phyloP scores from a whole-genome alignment of 2,113 vertebrate genomes.

The Rutilus rutilus region DNA sequence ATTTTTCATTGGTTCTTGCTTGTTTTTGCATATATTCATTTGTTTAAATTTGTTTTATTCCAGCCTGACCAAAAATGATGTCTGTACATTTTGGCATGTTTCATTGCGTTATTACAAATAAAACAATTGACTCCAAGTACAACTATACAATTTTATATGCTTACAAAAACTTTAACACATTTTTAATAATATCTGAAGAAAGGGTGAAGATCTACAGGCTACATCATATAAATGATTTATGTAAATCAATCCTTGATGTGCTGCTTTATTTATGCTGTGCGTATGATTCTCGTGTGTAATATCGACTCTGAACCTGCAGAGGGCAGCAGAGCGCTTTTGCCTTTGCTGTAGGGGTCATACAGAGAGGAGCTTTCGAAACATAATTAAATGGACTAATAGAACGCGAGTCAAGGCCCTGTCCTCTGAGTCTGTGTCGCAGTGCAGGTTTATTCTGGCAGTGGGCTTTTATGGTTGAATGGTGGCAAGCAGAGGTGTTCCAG shows the following conservation, averaged over 20 bases:
- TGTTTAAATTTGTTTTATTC: no score
- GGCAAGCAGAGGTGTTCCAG: neutral
- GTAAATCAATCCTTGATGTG: neutral
- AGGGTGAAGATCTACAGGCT: no score
- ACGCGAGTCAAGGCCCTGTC: slow-evolving; percentile 26
- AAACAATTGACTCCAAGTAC: no score
- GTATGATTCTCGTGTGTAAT: neutral
- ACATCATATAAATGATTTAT: neutral
- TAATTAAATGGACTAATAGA: slow-evolving; percentile 19
- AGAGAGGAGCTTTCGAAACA: slow-evolving; percentile 17
- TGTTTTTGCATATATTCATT: no score
- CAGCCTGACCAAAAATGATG: no score
- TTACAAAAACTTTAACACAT: no score
- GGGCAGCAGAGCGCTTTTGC: slow-evolving; percentile 42
- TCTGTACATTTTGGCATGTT: no score
- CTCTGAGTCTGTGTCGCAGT: slow-evolving; percentile 44
- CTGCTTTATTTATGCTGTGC: neutral
- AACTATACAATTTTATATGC: no score
- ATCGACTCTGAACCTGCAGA: slow-evolving; percentile 27
- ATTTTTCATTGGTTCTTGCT: no score
- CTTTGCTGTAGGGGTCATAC: neutral
- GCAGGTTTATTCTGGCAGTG: slow-evolving; percentile 32
- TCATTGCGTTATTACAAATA: no score
- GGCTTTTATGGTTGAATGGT: slow-evolving; percentile 20
- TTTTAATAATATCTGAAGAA: no score